Conservation (phyloP, 2,888 invertebrate genomes). For the Epiperipatus broadwayi region DNA sequence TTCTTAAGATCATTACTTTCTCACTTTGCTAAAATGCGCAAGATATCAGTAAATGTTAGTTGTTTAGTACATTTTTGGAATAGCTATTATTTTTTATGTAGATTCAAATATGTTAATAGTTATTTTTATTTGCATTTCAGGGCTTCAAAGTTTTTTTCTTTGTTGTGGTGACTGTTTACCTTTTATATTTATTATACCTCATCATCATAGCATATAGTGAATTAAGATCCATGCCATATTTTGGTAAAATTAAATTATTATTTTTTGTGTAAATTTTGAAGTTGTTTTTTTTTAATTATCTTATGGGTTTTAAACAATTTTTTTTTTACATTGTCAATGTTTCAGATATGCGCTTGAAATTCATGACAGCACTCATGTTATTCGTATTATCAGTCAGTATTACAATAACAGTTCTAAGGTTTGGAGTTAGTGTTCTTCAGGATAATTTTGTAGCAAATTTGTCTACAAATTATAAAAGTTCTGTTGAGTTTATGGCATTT, state of each 20-base stretch:
- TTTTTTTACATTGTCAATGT: constrained; percentile 21
- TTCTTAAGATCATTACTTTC: no score
- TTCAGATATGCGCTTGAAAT: constrained; percentile 72
- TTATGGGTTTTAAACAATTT: neutral
- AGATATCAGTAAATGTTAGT: no score
- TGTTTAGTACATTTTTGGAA: no score
- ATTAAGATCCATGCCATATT: constrained; percentile 86
- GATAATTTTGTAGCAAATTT: constrained; percentile 82
- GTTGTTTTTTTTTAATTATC: constrained; percentile 9
- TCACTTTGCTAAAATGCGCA: no score
- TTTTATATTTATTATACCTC: constrained; percentile 60
- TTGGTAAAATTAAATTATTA: constrained; percentile 44
- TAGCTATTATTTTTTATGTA: no score
- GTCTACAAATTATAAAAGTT: constrained; percentile 67
- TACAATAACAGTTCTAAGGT: constrained; percentile 54
- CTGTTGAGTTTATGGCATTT: constrained; percentile 84
- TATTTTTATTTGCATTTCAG: constrained; percentile 36
- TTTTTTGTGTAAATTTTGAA: constrained; percentile 1
- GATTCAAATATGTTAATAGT: no score
- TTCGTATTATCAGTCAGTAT: constrained; percentile 55
- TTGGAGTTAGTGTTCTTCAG: constrained; percentile 71
- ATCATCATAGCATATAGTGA: constrained; percentile 80
- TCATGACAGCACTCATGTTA: constrained; percentile 63
- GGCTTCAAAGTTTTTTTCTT: constrained; percentile 77
- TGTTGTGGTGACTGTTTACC: constrained; percentile 58